A percentile compares a stretch with the other conserved stretches of the same genome.
Conservation (phyloP, 2,113 vertebrate species). For the Pandion haliaetus region DNA sequence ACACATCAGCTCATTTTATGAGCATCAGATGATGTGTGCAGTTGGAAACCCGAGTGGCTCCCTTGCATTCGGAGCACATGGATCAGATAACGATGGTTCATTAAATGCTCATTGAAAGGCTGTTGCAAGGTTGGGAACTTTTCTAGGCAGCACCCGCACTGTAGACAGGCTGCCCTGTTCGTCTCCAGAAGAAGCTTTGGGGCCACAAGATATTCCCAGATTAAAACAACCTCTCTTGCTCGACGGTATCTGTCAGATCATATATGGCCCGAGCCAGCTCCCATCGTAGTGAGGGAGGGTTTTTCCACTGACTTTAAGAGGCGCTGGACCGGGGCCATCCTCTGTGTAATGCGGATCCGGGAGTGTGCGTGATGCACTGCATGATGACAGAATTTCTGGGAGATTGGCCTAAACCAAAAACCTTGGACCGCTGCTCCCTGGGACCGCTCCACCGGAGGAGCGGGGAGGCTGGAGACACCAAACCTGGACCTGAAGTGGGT, state of each 20-base stretch:
- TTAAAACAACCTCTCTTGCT: not conserved
- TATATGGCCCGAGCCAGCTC: not conserved
- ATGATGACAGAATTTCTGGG: constrained; percentile 65
- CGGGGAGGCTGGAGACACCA: not conserved
- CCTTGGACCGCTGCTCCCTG: not conserved
- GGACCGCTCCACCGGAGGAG: not conserved
- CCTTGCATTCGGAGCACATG: not conserved
- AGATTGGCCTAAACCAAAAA: constrained; percentile 50
- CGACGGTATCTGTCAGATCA: not conserved
- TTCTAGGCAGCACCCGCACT: not conserved
- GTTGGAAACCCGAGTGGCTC: not conserved
- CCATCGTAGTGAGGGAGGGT: constrained; percentile 13
- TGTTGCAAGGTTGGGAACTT: not conserved
- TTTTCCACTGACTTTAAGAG: constrained; percentile 52
- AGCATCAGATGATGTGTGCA: constrained; percentile 41
- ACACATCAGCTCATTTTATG: constrained; percentile 49
- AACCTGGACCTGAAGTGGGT: not conserved
- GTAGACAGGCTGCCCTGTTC: not conserved
- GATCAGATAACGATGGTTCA: not conserved
- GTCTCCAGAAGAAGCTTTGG: not conserved
- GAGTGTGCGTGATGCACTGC: constrained; percentile 56
- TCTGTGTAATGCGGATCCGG: constrained; percentile 57
- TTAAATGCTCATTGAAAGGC: not conserved
- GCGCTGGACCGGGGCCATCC: not conserved
- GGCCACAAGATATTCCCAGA: constrained; percentile 11